Conservation (phyloP, 1,140 invertebrate species). For the Argopecten irradians region DNA sequence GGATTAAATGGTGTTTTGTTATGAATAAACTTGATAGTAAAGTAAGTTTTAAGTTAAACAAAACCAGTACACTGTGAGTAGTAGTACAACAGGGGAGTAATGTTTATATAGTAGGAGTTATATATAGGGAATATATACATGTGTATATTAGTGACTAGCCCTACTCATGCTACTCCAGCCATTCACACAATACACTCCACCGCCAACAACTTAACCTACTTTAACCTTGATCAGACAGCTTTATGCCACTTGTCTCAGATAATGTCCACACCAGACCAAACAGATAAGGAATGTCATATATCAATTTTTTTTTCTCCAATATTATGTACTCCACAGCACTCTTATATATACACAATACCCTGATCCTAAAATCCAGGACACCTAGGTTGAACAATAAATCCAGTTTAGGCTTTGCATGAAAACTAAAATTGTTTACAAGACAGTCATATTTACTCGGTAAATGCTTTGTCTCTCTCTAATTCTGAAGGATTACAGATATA, state of each 20-base stretch:
- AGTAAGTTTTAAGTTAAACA: background rate
- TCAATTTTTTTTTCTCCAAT: background rate
- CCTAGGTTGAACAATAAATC: background rate
- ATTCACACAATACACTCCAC: slow-evolving; percentile 21
- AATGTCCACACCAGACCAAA: slow-evolving; percentile 5
- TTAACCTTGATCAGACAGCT: slow-evolving; percentile 9
- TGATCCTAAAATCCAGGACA: background rate
- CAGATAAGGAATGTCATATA: slow-evolving; percentile 22
- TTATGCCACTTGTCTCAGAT: slow-evolving; percentile 16
- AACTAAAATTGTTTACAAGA: background rate
- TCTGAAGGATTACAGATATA: too few relatives aligned
- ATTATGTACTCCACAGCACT: background rate
- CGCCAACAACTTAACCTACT: background rate
- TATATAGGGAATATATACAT: background rate
- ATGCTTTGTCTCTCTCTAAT: too few relatives aligned
- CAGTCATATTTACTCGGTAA: too few relatives aligned
- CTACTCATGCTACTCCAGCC: background rate
- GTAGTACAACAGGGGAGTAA: background rate
- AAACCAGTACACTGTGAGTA: background rate
- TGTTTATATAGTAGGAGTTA: background rate
- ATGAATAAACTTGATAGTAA: slow-evolving; percentile 19
- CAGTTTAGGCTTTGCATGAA: background rate
- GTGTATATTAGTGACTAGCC: background rate
- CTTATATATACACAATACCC: background rate
- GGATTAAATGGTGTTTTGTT: slow-evolving; percentile 8